Evolutionary conservation across 2,888 invertebrate species (phyloP).

Genomic region (Oegoconia quadripuncta): DNA sequence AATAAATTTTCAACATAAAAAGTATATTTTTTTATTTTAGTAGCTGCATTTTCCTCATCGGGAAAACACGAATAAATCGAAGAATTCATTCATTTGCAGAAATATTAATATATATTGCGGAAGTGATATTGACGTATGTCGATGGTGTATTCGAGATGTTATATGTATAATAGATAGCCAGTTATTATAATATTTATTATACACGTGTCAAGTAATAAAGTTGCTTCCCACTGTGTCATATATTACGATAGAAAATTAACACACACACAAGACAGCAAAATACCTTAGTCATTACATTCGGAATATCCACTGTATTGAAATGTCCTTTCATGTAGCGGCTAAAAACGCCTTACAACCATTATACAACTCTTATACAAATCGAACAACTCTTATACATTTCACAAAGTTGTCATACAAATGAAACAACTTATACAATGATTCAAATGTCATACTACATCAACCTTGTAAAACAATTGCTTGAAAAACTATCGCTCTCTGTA

Average conservation of each 20-base stretch:
- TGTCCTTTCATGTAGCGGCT: too few species aligned
- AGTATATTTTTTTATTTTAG: neutral
- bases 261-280: too few species aligned
- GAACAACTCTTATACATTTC: too few species aligned
- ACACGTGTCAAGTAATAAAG: conserved; percentile 18
- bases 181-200: conserved; percentile 4
- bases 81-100: neutral
- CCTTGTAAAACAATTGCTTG: neutral
- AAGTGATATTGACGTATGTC: neutral
- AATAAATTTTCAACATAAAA: too few species aligned
- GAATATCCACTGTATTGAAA: too few species aligned
- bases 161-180: conserved; percentile 10
- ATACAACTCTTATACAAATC: too few species aligned
- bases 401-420: too few species aligned
- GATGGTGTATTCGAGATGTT: too few species aligned
- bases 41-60: too few species aligned
- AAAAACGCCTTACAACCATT: neutral
- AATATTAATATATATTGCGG: neutral
- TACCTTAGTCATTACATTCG: too few species aligned
- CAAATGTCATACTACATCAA: too few species aligned
- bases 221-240: conserved; percentile 9
- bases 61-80: conserved; percentile 3
- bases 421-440: too few species aligned
- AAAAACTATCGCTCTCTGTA: neutral
- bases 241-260: conserved; percentile 1